Percentiles rank a stretch among this genome's conserved stretches.
phyloP scores from a whole-genome alignment of 2,113 vertebrate genomes.

The Vanacampus margaritifer region DNA sequence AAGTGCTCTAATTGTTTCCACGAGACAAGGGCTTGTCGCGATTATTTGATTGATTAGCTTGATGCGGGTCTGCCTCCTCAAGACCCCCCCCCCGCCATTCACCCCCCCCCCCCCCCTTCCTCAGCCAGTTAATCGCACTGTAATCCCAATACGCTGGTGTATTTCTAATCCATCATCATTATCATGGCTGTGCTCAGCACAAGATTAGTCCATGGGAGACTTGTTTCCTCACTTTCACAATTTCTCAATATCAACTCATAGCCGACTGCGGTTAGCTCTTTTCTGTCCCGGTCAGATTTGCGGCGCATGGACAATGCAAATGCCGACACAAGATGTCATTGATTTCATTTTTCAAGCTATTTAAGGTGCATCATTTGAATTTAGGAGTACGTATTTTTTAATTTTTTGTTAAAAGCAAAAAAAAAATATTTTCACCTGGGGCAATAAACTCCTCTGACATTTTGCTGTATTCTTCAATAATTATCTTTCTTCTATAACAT shows the following conservation, averaged over 20 bases:
- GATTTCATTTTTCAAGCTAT: background rate
- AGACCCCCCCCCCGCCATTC: background rate
- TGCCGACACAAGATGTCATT: background rate
- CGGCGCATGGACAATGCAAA: background rate
- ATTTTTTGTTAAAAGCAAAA: no score
- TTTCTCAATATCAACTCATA: conserved; percentile 52
- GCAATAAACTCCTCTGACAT: no score
- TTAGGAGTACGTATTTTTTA: no score
- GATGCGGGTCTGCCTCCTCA: conserved; percentile 67
- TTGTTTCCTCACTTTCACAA: conserved; percentile 44
- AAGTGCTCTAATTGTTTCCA: conserved; percentile 79
- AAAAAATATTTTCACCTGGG: no score
- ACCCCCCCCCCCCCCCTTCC: conserved; percentile 42
- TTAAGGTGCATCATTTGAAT: no score
- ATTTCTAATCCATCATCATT: conserved; percentile 77
- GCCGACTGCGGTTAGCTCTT: background rate
- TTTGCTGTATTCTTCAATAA: no score
- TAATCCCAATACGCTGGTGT: conserved; percentile 72
- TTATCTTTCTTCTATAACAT: no score
- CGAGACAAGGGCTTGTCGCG: conserved; percentile 70
- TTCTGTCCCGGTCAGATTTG: background rate
- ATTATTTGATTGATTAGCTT: conserved; percentile 81
- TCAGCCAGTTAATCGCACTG: conserved; percentile 66
- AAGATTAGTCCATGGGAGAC: conserved; percentile 64
- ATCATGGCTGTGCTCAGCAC: conserved; percentile 68